Percentiles rank a stretch among this genome's conserved stretches.
Evolutionary conservation across 2,797 vertebrate species (phyloP).

Genomic region (Linurgus olivaceus): DNA sequence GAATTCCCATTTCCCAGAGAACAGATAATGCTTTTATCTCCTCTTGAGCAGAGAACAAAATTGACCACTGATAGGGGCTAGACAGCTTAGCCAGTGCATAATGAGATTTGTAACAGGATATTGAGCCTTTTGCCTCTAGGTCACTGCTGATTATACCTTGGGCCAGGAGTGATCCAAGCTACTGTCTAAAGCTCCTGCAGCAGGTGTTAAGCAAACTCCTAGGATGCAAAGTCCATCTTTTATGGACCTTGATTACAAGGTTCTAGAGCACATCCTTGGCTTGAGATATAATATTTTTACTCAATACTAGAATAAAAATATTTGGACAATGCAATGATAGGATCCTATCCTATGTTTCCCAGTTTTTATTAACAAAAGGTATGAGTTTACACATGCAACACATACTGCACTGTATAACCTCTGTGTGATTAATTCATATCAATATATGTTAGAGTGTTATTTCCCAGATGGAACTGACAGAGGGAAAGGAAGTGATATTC

Average conservation of each 20-base stretch:
- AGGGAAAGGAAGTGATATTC: background rate
- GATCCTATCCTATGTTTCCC: background rate
- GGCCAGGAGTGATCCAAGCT: background rate
- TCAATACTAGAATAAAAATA: background rate
- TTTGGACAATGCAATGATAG: background rate
- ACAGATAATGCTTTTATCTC: conserved; percentile 20
- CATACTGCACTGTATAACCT: background rate
- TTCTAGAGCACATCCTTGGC: background rate
- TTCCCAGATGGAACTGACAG: background rate
- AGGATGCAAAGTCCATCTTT: background rate
- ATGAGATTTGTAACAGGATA: conserved; percentile 55
- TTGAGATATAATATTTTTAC: background rate
- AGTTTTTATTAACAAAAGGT: background rate
- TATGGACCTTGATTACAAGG: background rate
- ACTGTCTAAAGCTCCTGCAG: background rate
- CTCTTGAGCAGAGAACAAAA: background rate
- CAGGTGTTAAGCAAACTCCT: background rate
- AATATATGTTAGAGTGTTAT: background rate
- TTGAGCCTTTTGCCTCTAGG: conserved; percentile 4
- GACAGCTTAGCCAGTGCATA: background rate
- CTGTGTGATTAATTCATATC: background rate
- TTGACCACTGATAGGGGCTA: background rate
- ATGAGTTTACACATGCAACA: background rate
- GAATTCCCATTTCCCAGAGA: conserved; percentile 13
- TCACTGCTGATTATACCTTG: conserved; percentile 5